Base-by-base conservation (phyloP, 2,888 invertebrate genomes). In the Diachrysia chrysitis region DNA sequence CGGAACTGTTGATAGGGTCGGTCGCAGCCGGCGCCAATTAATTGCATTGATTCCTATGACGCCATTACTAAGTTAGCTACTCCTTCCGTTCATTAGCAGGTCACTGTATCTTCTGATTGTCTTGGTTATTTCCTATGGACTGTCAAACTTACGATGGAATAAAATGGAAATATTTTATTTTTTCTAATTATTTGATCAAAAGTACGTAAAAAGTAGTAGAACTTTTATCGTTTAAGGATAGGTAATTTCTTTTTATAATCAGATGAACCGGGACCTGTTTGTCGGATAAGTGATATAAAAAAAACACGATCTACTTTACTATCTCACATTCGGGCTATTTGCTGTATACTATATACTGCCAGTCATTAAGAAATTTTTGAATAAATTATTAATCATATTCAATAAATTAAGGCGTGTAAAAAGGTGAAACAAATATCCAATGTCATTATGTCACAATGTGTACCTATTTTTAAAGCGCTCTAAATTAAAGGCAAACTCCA, bases 11-110 rank as follows among this genome's bases (percentile, higher is more conserved):
- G 10, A 23, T 46, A 48, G 21, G n/a, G 6, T 10, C 55, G 19
- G 5, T 48, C 37, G 37, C 63, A 73, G 35, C 29, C 23, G 25
- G 32, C 48, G 19, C 57, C 61, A 23, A n/a, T 53, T 67, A 68
- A 37, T 59, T 56, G 54, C 53, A 48, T 12, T 58, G 55, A 61
- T 54, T 73, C 35, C 21, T 3, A 60, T 66, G 73, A 69, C 63
- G 57, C 60, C 62, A 58, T 66, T 53, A 60, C 32, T 37, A 12
- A 61, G 21, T 17, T 51, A 10, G 42, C 42, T n/a, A 25, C 63
- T 37, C 54, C 54, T 58, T 21, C 21, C 32, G 46, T 60, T 63
- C 37, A 56, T 67, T 72, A 61, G 48, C 46, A 42, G 42, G 57
- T 66, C 23, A 55, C 32, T 35, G 2, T n/a, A 25, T 48, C 58